Percentiles rank a stretch among this genome's conserved stretches.
phyloP scores from a whole-genome alignment of 2,113 vertebrate species.

The Rhinolophus sinicus region DNA sequence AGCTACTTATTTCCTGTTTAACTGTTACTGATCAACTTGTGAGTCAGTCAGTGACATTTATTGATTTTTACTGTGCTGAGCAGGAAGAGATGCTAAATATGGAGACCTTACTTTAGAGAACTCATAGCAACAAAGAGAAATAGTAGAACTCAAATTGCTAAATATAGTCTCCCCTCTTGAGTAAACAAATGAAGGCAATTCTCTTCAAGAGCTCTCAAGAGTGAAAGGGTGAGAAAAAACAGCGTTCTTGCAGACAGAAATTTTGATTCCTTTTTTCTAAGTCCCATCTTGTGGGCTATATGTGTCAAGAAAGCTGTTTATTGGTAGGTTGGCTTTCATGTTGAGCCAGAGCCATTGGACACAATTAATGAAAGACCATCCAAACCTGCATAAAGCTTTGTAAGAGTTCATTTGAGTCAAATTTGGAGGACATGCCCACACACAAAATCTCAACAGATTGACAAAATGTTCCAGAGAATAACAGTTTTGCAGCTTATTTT shows the following conservation, averaged over 20 bases:
- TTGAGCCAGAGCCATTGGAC: background rate
- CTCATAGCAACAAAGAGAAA: background rate
- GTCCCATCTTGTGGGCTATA: background rate
- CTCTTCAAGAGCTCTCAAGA: background rate
- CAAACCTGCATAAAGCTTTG: too few species aligned
- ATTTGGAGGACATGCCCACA: too few species aligned
- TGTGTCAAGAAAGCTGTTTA: background rate
- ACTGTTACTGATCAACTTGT: background rate
- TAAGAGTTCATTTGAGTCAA: too few species aligned
- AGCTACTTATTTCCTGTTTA: background rate
- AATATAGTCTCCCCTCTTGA: background rate
- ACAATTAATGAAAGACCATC: too few species aligned
- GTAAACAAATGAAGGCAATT: background rate
- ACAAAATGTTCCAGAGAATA: too few species aligned
- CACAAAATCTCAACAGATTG: too few species aligned
- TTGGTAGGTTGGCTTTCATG: background rate
- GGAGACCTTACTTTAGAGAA: background rate
- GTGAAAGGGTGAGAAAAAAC: background rate
- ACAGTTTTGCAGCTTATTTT: too few species aligned
- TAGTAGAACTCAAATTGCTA: background rate
- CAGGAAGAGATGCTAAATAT: background rate
- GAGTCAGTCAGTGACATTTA: background rate
- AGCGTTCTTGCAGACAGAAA: background rate
- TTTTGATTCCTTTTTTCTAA: background rate
- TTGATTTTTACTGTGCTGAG: background rate